These are phyloP conservation scores for Bursaphelenchus mucronatus DNA, from an alignment of 1,140 invertebrate species.

Conservation along the genomic window DNA sequence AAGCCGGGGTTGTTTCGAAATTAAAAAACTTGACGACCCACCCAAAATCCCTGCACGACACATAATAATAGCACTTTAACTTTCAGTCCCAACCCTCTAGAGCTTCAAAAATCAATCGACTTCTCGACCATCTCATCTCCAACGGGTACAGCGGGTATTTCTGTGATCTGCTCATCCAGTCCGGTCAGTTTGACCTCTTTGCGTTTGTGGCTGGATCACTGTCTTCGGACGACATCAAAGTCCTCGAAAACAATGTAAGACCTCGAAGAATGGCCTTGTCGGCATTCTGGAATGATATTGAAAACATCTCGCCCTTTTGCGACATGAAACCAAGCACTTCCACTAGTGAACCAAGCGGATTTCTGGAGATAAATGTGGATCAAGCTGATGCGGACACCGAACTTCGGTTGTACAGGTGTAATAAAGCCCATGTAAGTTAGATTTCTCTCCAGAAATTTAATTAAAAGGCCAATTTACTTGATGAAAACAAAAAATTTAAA, in stretches of 20 bases:
- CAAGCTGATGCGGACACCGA: too few species aligned
- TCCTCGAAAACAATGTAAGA: background rate
- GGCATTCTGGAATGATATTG: conserved; percentile 4
- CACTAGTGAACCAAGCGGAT: background rate
- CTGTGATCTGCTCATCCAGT: conserved; percentile 1
- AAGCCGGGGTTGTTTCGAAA: too few species aligned
- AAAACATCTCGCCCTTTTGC: background rate
- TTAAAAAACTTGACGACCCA: too few species aligned
- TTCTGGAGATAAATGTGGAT: conserved; percentile 3
- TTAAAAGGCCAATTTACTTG: too few species aligned
- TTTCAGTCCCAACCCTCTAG: background rate
- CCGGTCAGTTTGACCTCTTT: conserved; percentile 16
- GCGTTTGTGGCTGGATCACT: conserved; percentile 4
- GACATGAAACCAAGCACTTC: conserved; percentile 4
- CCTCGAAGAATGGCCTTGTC: background rate
- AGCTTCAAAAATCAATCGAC: background rate
- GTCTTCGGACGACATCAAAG: background rate
- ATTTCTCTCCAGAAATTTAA: too few species aligned
- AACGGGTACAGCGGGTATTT: conserved; percentile 5
- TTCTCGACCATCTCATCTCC: background rate
- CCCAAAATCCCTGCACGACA: too few species aligned
- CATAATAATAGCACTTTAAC: background rate
- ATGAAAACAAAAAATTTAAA: too few species aligned
- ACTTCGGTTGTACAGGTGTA: too few species aligned
- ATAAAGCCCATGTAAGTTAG: too few species aligned